A percentile compares a stretch with the other conserved stretches of the same genome.
Conservation (phyloP, 2,888 invertebrate genomes). For the Drosophila cognata region DNA sequence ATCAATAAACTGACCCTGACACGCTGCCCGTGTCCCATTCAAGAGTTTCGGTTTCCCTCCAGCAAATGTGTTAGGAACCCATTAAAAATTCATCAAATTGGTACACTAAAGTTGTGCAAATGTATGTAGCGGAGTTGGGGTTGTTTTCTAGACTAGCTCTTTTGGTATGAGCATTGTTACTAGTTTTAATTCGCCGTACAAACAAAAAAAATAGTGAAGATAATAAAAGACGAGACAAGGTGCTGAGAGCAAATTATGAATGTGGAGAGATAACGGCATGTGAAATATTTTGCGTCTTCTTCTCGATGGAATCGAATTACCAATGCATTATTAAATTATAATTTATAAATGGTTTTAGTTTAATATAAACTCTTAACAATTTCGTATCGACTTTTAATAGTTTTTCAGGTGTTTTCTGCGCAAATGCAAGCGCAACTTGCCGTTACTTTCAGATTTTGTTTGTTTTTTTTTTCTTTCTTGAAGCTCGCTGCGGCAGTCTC, state of each 20-base stretch:
- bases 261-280: neutral
- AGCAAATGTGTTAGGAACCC: neutral
- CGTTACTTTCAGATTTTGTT: no score
- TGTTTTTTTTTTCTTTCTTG: neutral
- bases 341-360: no score
- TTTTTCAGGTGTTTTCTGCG: neutral
- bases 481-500: neutral
- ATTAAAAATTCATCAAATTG: neutral
- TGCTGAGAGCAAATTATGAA: neutral
- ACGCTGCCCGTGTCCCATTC: slow-evolving; percentile 4
- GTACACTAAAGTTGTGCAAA: neutral
- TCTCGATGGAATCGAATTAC: neutral
- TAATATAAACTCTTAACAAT: no score
- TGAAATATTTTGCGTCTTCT: neutral
- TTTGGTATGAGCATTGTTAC: neutral
- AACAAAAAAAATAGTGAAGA: neutral
- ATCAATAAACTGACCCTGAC: slow-evolving; percentile 22
- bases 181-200: neutral
- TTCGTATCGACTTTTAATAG: neutral
- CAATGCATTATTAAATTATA: neutral
- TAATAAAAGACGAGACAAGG: neutral
- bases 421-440: no score
- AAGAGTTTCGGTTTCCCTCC: slow-evolving; percentile 25
- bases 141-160: neutral
- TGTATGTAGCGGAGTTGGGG: neutral